Percentiles rank a stretch among this genome's conserved stretches.
Conservation (phyloP, 2,888 invertebrate species). For the Cecidostiba fungosa region DNA sequence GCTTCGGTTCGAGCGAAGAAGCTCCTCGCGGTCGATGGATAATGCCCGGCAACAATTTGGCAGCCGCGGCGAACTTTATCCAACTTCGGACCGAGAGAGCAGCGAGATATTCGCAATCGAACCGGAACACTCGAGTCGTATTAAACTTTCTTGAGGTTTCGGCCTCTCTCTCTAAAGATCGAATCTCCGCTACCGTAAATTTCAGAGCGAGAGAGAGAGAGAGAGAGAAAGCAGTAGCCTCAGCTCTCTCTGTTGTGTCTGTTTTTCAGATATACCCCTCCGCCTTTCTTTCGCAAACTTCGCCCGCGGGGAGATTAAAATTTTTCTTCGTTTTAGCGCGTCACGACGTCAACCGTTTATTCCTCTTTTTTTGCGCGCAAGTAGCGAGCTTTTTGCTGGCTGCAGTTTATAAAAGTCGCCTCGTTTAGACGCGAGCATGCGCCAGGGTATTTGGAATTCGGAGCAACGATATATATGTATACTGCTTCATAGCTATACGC, state of each 20-base stretch:
- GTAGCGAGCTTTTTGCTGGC: neutral
- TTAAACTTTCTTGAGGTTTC: constrained; percentile 58
- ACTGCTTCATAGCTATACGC: neutral
- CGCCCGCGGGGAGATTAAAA: constrained; percentile 55
- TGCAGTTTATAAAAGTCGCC: constrained; percentile 51
- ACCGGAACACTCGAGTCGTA: constrained; percentile 56
- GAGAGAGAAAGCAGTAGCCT: neutral
- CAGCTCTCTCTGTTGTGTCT: neutral
- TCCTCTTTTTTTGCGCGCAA: neutral
- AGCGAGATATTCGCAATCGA: constrained; percentile 57
- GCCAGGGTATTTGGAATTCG: constrained; percentile 19
- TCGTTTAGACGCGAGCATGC: neutral
- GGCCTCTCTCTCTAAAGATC: neutral
- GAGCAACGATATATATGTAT: neutral
- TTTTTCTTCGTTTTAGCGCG: constrained; percentile 48
- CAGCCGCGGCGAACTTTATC: constrained; percentile 48
- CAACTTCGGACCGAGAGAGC: constrained; percentile 36
- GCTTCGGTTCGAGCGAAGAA: constrained; percentile 23
- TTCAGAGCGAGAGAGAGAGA: neutral
- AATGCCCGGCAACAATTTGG: constrained; percentile 59
- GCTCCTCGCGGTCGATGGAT: constrained; percentile 37
- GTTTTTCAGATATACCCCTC: neutral
- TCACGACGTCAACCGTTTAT: constrained; percentile 15
- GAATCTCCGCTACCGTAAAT: neutral
- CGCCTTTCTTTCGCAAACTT: constrained; percentile 26